Evolutionary conservation across 2,797 vertebrate species (phyloP).

Genomic region (Pipistrellus nathusii): DNA sequence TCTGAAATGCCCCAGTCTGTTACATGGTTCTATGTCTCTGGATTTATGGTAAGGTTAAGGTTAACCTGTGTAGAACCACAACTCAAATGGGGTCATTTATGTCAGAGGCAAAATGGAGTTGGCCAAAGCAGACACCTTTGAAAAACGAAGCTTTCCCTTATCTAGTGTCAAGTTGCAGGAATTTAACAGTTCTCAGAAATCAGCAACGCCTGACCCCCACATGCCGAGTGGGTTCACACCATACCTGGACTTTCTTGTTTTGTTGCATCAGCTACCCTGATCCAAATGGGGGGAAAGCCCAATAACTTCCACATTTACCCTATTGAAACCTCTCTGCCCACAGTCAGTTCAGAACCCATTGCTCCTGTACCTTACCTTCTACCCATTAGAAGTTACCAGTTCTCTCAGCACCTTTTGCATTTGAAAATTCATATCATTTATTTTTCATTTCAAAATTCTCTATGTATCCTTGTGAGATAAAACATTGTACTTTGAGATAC

Average conservation of each 20-base stretch:
- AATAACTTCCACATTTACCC: not conserved
- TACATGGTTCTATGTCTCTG: no score
- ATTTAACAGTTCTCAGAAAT: not conserved
- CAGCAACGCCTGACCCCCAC: not conserved
- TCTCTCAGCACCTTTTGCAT: not conserved
- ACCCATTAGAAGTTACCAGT: not conserved
- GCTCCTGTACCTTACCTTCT: not conserved
- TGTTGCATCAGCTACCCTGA: not conserved
- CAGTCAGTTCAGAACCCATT: no score
- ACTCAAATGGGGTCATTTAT: not conserved
- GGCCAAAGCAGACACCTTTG: not conserved
- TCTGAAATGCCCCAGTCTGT: no score
- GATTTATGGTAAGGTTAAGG: no score
- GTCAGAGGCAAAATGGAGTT: not conserved
- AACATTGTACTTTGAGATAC: not conserved
- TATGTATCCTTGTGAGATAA: not conserved
- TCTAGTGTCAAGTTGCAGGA: not conserved
- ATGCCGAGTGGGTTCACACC: not conserved
- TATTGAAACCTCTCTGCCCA: no score
- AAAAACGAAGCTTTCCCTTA: not conserved
- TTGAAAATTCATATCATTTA: not conserved
- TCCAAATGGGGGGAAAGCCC: not conserved
- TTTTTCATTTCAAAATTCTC: constrained; percentile 7
- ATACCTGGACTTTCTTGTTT: not conserved
- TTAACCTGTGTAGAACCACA: not conserved